Base-by-base conservation (phyloP, 2,113 vertebrate genomes). In the Eurystomus gularis region DNA sequence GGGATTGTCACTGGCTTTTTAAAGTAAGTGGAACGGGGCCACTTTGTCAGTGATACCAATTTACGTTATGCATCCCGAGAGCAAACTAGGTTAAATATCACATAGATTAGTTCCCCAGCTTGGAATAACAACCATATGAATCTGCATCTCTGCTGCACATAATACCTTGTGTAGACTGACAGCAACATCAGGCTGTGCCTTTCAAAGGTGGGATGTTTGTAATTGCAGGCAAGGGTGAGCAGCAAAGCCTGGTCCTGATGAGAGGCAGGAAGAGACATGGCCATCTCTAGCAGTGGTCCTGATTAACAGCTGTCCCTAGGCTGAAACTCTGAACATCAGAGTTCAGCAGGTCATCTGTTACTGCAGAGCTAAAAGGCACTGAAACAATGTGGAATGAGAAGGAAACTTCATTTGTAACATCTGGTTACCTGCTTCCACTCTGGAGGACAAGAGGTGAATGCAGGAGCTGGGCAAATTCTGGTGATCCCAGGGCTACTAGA, bases 151-250 rank as follows among this genome's bases (percentile, higher is more conserved):
- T n/a, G 71, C 31, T 37, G 24, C 11, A 29, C 66, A 8, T 13
- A 46, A 33, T 40, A 19, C 55, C 69, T 16, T 1, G 12, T 18
- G 60, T 7, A 49, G 52, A 7, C 42, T n/a, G 58, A 25, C 6
- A 33, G 79, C 55, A 69, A 13, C 40, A 8, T 1, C 48, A 40
- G 64, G 31, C 72, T 78, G 48, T 39, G 69, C n/a, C 6, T 42
- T 10, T 5, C 13, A 16, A 25, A 75, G 13, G 25, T 3, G 66
- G 29, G 26, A 25, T 7, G 29, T 10, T 40, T 42, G 70, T 37
- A 31, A 28, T 9, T 8, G 76, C 1, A 2, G 44, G 23, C 1
- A 8, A 58, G 37, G 60, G 31, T 0, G 1, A 62, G 28, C 51
- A 28, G 31, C 55, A 49, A 3, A 81, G 37, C 65, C 72, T 3